Evolutionary conservation across 2,888 invertebrate species (phyloP).

Genomic region (Ormyrus nitidulus): DNA sequence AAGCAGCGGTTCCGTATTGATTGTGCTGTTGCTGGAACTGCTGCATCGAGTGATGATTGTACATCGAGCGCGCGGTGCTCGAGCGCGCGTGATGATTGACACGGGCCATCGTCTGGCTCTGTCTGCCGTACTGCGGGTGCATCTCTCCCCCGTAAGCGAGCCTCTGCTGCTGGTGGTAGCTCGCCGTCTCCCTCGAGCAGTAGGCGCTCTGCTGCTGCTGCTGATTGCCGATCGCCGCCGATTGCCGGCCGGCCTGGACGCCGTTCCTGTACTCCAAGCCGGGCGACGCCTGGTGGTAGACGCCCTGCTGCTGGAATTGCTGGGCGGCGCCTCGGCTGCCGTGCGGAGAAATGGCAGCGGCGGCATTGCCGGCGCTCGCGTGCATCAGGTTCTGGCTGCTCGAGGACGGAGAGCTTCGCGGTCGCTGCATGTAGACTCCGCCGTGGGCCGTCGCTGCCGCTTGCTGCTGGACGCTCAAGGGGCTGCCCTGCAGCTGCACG

Average conservation of each 20-base stretch:
- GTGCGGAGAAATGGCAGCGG: slow-evolving; percentile 69
- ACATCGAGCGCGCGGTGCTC: slow-evolving; percentile 67
- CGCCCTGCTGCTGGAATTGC: slow-evolving; percentile 69
- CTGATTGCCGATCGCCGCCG: slow-evolving; percentile 59
- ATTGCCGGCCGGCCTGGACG: slow-evolving; percentile 63
- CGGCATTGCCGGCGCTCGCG: slow-evolving; percentile 73
- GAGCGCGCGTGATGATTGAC: slow-evolving; percentile 68
- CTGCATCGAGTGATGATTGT: slow-evolving; percentile 74
- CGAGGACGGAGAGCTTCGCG: slow-evolving; percentile 83
- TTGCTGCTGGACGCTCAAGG: slow-evolving; percentile 76
- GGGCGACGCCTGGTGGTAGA: slow-evolving; percentile 67
- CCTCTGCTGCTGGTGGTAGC: slow-evolving; percentile 67
- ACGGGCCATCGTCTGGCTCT: slow-evolving; percentile 63
- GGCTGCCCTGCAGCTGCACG: slow-evolving; percentile 79
- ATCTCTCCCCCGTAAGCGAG: slow-evolving; percentile 67
- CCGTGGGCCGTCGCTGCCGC: slow-evolving; percentile 62
- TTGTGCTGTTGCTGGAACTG: slow-evolving; percentile 76
- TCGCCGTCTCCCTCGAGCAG: slow-evolving; percentile 65
- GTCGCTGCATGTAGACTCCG: slow-evolving; percentile 79
- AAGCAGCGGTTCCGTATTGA: slow-evolving; percentile 74
- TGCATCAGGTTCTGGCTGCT: slow-evolving; percentile 77
- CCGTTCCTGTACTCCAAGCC: slow-evolving; percentile 71
- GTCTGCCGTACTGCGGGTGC: slow-evolving; percentile 69
- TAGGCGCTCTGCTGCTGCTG: slow-evolving; percentile 58
- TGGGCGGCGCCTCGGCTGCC: slow-evolving; percentile 57